These are phyloP conservation scores for Lymantria monacha DNA, from an alignment of 2,888 invertebrate genomes.

Conservation along the genomic window DNA sequence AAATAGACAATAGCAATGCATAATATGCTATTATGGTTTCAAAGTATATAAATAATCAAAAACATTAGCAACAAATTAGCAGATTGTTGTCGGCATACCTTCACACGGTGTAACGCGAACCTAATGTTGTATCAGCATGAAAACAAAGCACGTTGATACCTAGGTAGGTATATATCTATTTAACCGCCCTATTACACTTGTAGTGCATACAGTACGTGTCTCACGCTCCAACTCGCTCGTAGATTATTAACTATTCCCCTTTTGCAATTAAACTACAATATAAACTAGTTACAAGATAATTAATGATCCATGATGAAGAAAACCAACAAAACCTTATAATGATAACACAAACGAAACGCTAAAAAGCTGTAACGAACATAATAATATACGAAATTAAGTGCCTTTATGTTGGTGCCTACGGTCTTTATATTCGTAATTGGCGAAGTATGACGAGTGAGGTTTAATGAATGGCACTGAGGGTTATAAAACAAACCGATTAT, in stretches of 20 bases:
- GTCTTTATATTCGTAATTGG: constrained; percentile 21
- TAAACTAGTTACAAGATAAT: neutral
- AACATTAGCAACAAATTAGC: neutral
- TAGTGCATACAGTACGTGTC: constrained; percentile 37
- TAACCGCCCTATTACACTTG: constrained; percentile 16
- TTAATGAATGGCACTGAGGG: constrained; percentile 26
- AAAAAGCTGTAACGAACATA: constrained; percentile 2
- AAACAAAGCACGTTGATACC: constrained; percentile 29
- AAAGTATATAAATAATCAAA: too few relatives aligned
- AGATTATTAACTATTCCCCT: constrained; percentile 21
- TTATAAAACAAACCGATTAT: constrained; percentile 19
- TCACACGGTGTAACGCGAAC: constrained; percentile 72
- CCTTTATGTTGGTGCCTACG: neutral
- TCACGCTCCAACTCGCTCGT: constrained; percentile 49
- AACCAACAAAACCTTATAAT: neutral
- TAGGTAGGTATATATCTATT: neutral
- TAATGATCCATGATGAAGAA: neutral
- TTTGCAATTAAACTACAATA: constrained; percentile 1
- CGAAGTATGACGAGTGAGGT: constrained; percentile 29
- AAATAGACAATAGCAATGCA: too few relatives aligned
- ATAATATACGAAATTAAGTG: neutral
- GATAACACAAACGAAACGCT: neutral
- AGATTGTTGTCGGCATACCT: constrained; percentile 54
- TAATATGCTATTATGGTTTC: too few relatives aligned
- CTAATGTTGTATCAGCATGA: constrained; percentile 35